phyloP scores from a whole-genome alignment of 2,113 vertebrate genomes.

The Cariama cristata region DNA sequence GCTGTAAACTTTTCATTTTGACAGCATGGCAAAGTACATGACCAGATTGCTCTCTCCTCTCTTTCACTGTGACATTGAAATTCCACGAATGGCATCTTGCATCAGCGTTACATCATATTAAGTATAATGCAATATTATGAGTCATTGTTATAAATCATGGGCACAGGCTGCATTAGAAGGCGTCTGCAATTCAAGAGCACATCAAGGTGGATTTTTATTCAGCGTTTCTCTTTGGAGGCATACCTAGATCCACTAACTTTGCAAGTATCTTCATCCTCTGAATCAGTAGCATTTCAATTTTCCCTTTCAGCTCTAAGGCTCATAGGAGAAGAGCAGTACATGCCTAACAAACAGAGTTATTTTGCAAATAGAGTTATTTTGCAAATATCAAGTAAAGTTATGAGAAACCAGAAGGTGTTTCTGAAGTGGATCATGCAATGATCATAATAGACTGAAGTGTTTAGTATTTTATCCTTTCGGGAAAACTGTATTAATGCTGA shows the following conservation, averaged over 20 bases:
- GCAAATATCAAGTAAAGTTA: neutral
- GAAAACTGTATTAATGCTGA: neutral
- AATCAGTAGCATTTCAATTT: neutral
- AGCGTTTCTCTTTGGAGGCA: constrained; percentile 9
- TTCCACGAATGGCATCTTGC: constrained; percentile 71
- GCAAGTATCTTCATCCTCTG: neutral
- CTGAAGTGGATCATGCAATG: neutral
- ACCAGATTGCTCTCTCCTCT: constrained; percentile 25
- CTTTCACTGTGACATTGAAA: constrained; percentile 68
- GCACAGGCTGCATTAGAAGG: constrained; percentile 58
- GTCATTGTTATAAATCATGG: constrained; percentile 75
- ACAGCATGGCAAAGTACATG: neutral
- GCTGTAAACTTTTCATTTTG: neutral
- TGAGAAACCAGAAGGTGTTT: neutral
- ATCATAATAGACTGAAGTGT: neutral
- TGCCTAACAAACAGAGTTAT: neutral
- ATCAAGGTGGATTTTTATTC: constrained; percentile 69
- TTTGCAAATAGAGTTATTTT: neutral
- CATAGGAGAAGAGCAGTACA: neutral
- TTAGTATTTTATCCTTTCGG: neutral
- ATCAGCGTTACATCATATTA: constrained; percentile 76
- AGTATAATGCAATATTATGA: constrained; percentile 72
- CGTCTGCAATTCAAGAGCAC: constrained; percentile 69
- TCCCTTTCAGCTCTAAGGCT: neutral
- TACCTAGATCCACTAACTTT: neutral